Evolutionary conservation across 2,797 vertebrate genomes (phyloP), one percentile per base, ranked within the genome.

Genomic region (Orientallactaga sibirica): DNA sequence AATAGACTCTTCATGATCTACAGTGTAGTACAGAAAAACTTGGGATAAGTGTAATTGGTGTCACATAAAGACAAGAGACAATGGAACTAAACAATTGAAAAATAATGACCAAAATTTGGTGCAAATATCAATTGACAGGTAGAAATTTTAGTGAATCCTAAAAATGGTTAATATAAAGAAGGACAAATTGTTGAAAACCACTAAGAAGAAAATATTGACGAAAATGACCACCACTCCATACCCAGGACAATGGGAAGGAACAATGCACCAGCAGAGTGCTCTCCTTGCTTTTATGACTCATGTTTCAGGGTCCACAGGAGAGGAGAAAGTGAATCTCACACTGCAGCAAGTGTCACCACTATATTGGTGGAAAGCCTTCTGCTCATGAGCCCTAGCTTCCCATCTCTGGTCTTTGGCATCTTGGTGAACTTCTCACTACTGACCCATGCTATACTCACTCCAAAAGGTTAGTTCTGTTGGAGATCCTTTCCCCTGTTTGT

Each of bases 121-220:
- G 3, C 66, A 79, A 73, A 68, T 33, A 84, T 48, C 68, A 68
- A 91, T 37, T 75, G 48, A 41, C 43, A 75, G 37, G 16, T 7
- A 43, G 76, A 24, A 83, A 61, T 68, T n/a, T 79, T 52, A n/a
- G 29, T 87, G 37, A 82, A 71, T 48, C 8, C 25, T n/a, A 83
- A 92, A 25, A 29, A 68, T 29, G 25, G n/a, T 84, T 88, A 94
- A 86, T 81, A 93, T 27, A 92, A 80, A 76, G 64, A 87, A 7
- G 62, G 52, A 68, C 1, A 88, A 95, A 88, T 10, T 83, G 41
- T 16, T 81, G 18, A 85, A 96, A 90, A 55, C 27, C 52, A 75
- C 75, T 80, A 84, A 62, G 90, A 92, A 58, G 27, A 48, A 87
- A 85, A 61, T 52, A 86, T 7, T 86, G 55, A 58, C 3, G 52